Conservation (phyloP, 2,888 invertebrate species). For the Dryadula phaetusa region DNA sequence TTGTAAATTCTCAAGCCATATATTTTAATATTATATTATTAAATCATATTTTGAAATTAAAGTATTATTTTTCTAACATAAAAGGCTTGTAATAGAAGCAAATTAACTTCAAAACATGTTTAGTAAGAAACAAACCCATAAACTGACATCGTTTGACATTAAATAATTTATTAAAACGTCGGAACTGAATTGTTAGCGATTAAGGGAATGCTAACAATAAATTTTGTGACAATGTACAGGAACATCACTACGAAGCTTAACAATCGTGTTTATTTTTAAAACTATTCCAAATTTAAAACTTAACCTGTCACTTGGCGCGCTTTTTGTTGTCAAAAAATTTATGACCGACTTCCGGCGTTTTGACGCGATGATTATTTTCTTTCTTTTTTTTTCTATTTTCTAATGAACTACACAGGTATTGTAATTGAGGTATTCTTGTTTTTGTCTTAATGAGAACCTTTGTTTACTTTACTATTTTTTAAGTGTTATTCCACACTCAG, state of each 20-base stretch:
- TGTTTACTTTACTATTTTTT: too few species aligned
- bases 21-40: not conserved
- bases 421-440: slow-evolving; percentile 32
- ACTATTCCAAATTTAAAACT: slow-evolving; percentile 43
- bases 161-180: slow-evolving; percentile 3
- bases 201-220: slow-evolving; percentile 29
- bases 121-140: slow-evolving; percentile 15
- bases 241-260: slow-evolving; percentile 37
- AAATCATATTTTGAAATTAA: not conserved
- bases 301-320: slow-evolving; percentile 48
- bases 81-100: not conserved
- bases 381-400: slow-evolving; percentile 49
- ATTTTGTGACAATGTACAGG: slow-evolving; percentile 31
- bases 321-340: slow-evolving; percentile 63
- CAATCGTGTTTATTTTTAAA: slow-evolving; percentile 44
- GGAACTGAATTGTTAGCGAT: slow-evolving; percentile 3
- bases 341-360: slow-evolving; percentile 63
- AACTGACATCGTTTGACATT: slow-evolving; percentile 4
- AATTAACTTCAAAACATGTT: not conserved
- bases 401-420: slow-evolving; percentile 40
- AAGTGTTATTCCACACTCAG: too few species aligned
- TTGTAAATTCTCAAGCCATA: too few species aligned
- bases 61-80: not conserved
- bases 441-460: not conserved
- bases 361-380: slow-evolving; percentile 50